Evolutionary conservation across 2,797 vertebrate species (phyloP).

Genomic region (Streptopelia turtur): DNA sequence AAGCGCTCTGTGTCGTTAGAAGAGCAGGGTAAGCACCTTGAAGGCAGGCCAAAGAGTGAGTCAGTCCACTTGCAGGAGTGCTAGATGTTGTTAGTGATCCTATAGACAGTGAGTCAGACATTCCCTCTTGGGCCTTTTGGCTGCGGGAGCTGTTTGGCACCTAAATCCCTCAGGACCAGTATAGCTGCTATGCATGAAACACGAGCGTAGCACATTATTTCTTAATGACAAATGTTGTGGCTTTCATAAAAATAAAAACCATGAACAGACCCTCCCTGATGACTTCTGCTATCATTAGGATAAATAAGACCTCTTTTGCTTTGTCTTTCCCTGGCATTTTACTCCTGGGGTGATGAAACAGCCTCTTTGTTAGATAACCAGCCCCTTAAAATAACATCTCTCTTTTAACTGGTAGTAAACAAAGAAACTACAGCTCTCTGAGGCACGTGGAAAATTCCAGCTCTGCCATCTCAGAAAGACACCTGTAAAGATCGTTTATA

Average conservation of each 20-base stretch:
- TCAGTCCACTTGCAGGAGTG: neutral
- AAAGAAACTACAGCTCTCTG: neutral
- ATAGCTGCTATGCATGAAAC: rapidly evolving
- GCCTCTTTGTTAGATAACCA: neutral
- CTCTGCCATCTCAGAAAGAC: neutral
- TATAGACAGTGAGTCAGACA: neutral
- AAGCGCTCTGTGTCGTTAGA: neutral
- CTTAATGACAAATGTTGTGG: neutral
- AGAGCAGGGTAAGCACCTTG: neutral
- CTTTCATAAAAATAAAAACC: neutral
- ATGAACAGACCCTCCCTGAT: neutral
- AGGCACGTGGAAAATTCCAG: neutral
- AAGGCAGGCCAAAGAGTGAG: neutral
- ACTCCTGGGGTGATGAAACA: neutral
- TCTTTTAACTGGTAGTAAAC: neutral
- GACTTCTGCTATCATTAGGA: neutral
- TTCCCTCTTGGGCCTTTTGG: neutral
- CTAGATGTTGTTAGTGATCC: neutral
- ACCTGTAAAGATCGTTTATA: neutral
- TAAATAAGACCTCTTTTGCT: neutral
- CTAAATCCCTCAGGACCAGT: neutral
- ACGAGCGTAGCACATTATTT: rapidly evolving
- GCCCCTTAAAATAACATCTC: neutral
- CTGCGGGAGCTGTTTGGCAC: neutral
- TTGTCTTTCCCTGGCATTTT: neutral